A percentile compares a stretch with the other conserved stretches of the same genome.
phyloP scores from a whole-genome alignment of 2,113 vertebrate species.

The Epinephelus moara region DNA sequence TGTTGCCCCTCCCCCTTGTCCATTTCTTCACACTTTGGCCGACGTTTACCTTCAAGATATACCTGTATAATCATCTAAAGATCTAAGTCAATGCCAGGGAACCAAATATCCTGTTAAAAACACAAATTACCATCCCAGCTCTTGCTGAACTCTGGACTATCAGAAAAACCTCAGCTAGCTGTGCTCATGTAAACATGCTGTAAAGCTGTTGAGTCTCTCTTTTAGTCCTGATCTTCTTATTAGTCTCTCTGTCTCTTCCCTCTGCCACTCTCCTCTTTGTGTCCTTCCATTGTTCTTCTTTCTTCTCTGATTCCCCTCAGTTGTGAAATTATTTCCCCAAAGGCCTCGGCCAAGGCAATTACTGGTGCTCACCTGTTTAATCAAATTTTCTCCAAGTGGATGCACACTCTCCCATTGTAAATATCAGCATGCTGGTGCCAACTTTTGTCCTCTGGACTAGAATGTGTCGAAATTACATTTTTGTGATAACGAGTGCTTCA shows the following conservation, averaged over 20 bases:
- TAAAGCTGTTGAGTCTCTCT: neutral
- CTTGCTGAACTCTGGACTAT: neutral
- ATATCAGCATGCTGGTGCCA: conserved; percentile 36
- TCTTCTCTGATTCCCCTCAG: conserved; percentile 52
- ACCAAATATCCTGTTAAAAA: neutral
- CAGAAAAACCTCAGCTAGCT: neutral
- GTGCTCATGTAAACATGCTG: conserved; percentile 7
- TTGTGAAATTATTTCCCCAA: conserved; percentile 72
- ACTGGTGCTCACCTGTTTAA: conserved; percentile 75
- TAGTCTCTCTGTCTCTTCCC: neutral
- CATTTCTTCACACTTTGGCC: neutral
- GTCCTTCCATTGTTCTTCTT: conserved; percentile 25
- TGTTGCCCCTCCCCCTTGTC: neutral
- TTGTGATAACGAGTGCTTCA: conserved; percentile 46
- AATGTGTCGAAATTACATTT: conserved; percentile 49
- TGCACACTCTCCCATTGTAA: conserved; percentile 49
- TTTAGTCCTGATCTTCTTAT: neutral
- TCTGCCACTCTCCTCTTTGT: neutral
- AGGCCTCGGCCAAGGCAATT: conserved; percentile 57
- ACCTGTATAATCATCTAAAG: neutral
- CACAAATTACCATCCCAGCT: neutral
- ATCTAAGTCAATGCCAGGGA: neutral
- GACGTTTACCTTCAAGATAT: neutral
- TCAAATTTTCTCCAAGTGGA: conserved; percentile 68
- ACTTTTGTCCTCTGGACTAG: conserved; percentile 3